Evolutionary conservation across 2,888 invertebrate genomes (phyloP), one percentile per base, ranked within the genome.

Genomic region (Acanthosoma haemorrhoidale): DNA sequence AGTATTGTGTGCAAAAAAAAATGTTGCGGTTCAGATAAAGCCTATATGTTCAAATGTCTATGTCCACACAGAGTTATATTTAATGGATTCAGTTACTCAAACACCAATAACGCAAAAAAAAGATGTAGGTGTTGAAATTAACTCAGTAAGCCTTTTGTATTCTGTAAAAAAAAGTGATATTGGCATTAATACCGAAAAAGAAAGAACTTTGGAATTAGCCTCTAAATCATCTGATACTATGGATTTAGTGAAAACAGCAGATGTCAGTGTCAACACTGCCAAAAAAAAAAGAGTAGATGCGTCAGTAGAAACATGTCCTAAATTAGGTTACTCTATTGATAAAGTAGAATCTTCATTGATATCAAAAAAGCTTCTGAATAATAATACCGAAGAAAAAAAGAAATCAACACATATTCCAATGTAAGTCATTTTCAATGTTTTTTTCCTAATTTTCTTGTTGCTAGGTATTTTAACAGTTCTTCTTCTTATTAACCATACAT

Each of bases 91-190:
- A 74, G 21, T 69, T 70, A 51, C 76, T 73, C 15, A 73, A 41
- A 67, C 70, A 9, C 18, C 29, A 8, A 51, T 11, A 13, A 80
- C 80, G 9, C n/a, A 21, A 31, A 82, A 82, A 2, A 80, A 74
- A 16, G 77, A 79, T 70, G 73, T 84, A 57, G 86, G 83, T 64
- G 80, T 81, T 70, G 84, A 85, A 3, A 82, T 84, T 43, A 80
- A 84, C 74, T 81, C 80, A 8, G 3, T 32, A 4, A 11, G 29
- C 13, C 0, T 16, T 4, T n/a, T n/a, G n/a, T n/a, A n/a, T n/a
- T 25, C n/a, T 57, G 5, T 64, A 21, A 3, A 15, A 6, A 41
- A 36, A 38, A 6, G 38, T 41, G n/a, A 57, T 64, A 39, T 59
- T 13, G 66, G 41, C 6, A 29, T 57, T 5, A 57, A 71, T 59